Evolutionary conservation across 2,888 invertebrate species (phyloP), one percentile per base, ranked within the genome.

Genomic region (Euplexia lucipara): DNA sequence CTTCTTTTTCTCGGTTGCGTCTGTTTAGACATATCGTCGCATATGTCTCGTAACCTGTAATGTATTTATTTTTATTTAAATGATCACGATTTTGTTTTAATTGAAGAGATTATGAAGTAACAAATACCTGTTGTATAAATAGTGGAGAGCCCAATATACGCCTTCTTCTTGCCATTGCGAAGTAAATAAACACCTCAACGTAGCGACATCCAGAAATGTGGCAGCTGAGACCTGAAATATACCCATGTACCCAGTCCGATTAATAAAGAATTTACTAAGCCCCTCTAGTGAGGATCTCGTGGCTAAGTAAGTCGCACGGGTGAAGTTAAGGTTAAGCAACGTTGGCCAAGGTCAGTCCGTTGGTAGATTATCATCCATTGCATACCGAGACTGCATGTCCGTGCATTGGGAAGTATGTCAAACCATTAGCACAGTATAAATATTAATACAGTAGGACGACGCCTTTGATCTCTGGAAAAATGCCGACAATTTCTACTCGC

Each of bases 161-260:
- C 99, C 99, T 89, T 99, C 99, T 88, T 99, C 99, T 87, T 98
- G 98, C 99, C 99, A 99, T 86, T 99, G 99, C 0, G 98, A 97
- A 69, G 99, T 98, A 88, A 99, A 99, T 14, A 99, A 96, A 88
- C 99, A 99, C 56, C 99, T 96, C 59, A 99, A 92, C 0, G 99
- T 99, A 3, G 99, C 99, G 0, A 99, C 98, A 90, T 99, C 99
- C 61, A 99, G 95, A 90, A 99, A 99, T 1, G 99, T 99, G 0
- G 99, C 99, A 20, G 98, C 97, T 14, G 97, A 96, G 1, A 98
- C 96, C 94, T 98, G 96, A 14, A 34, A 26, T 26, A 26, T 26
- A 26, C 26, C 26, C 26, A 26, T 26, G 14, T 16, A 34, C 10
- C 2, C 7, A 20, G 20, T 20, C 20, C 1, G 9, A 9, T 45